Evolutionary conservation across 2,797 vertebrate genomes (phyloP), one percentile per base, ranked within the genome.

Genomic region (Champsocephalus esox): DNA sequence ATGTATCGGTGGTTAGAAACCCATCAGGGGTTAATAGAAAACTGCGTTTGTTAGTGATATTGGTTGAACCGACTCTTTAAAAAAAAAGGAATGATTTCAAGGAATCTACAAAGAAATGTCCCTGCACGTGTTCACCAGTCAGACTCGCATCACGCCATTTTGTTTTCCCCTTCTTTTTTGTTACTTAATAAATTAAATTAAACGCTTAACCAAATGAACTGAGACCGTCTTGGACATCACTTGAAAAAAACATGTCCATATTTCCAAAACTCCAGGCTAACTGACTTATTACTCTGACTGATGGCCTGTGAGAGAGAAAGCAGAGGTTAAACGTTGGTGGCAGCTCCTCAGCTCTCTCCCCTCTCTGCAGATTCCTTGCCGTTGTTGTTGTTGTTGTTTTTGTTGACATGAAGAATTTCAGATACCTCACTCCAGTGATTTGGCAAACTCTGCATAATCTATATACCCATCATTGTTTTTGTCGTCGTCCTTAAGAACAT

Each of bases 391-490:
- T 55, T 59, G 72, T 64, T 28, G 60, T 54, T 41, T 21, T 45
- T 28, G 76, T 71, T 46, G 67, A 80, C 55, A 13, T 46, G 16
- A 70, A 50, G 43, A 24, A 11, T 13, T 32, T 48, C 71, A 6
- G 64, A 61, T 72, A 13, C 38, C 50, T 60, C 92, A 99, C 83
- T 97, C 96, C 79, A 99, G 92, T 4, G 97, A 99, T 84, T 96
- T 98, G 72, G 98, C 98, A 55, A 99, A 99, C 87, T 99, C 98
- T 3, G 97, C 97, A 41, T 99, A 99, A 90, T 99, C 97, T 50
- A 99, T 99, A 83, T 97, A 99, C 5, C 98, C 98, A 0, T 99
- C 98, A 0, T 98, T 96, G 93, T 99, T 99, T 87, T 96, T 97
- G 92, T 99, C 98, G 43, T 99, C 97, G 12, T 99, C 98, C 83